Evolutionary conservation across 2,113 vertebrate genomes (phyloP), one percentile per base, ranked within the genome.

Genomic region (Ailuropoda melanoleuca): DNA sequence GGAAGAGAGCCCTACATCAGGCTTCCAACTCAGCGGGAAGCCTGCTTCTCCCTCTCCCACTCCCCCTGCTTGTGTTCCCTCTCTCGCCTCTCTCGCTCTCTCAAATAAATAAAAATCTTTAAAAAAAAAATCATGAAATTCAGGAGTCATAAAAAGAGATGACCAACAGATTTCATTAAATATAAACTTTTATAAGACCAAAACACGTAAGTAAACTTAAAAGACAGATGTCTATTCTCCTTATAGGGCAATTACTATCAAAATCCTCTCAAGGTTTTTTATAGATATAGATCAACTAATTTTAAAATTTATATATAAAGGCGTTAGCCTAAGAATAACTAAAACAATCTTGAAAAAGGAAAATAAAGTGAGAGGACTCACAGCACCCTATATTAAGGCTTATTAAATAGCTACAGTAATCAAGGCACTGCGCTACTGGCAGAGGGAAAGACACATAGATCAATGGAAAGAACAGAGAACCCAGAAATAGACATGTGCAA

Each of bases 301-400:
- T 66, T 46, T 93, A 78, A 93, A 86, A 91, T 68, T 80, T 80
- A 91, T 26, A 60, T 60, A 48, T 53, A 55, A 93, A 90, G n/a
- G 50, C 55, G n/a, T 1, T 82, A 56, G 74, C 13, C 29, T 77
- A 46, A 46, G n/a, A 62, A 92, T 53, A 95, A 90, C 55, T 64
- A 81, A 95, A 68, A 87, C 15, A 53, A 96, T 62, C 37, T 53
- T 88, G 15, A 94, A 62, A 78, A 89, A 93, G 39, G 66, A 91
- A 96, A 82, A 93, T 78, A 18, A 93, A 75, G 58, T 53, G 18
- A 19, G n/a, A 66, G 19, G 48, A 93, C 46, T 83, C 43, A 82
- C 50, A 82, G 56, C 43, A 87, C 14, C 18, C 8, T n/a, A 83
- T 34, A 34, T 62, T 75, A 83, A 90, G n/a, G 53, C 34, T 95